Evolutionary conservation across 1,140 invertebrate species (phyloP).

Genomic region (Stratiolaelaps scimitus): DNA sequence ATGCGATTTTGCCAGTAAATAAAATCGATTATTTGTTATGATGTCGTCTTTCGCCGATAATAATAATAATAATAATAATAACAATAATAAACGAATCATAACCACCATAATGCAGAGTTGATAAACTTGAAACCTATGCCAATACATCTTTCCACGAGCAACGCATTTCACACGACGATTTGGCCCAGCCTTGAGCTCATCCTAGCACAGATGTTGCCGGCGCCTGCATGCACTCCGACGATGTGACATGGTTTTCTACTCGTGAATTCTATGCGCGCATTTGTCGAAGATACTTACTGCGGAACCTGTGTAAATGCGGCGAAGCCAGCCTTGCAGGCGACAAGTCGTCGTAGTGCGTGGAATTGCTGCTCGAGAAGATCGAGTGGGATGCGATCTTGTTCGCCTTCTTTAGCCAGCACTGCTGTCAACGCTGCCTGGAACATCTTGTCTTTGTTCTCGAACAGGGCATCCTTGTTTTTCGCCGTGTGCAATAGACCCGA

Average conservation of each 20-base stretch:
- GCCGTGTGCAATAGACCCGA: slow-evolving; percentile 90
- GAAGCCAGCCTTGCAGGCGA: slow-evolving; percentile 95
- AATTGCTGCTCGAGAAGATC: slow-evolving; percentile 71
- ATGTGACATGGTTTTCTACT: too few relatives aligned
- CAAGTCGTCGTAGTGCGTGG: slow-evolving; percentile 75
- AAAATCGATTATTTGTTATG: too few relatives aligned
- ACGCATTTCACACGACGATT: too few relatives aligned
- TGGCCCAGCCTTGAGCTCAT: not conserved
- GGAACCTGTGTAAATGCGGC: slow-evolving; percentile 79
- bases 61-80: too few relatives aligned
- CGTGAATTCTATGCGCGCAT: too few relatives aligned
- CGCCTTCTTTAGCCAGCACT: slow-evolving; percentile 57
- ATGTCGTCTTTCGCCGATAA: too few relatives aligned
- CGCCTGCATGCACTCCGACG: slow-evolving; percentile 5
- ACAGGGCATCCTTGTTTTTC: slow-evolving; percentile 52
- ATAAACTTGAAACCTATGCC: too few relatives aligned
- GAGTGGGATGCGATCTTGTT: slow-evolving; percentile 49
- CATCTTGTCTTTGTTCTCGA: slow-evolving; percentile 97
- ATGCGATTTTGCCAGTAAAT: too few relatives aligned
- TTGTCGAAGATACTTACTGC: slow-evolving; percentile 49
- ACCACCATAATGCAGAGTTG: too few relatives aligned
- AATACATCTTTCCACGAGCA: too few relatives aligned
- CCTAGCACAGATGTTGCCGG: slow-evolving; percentile 27
- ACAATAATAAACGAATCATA: too few relatives aligned
- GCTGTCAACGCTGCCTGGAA: slow-evolving; percentile 66